A percentile compares a stretch with the other conserved stretches of the same genome.
phyloP scores from a whole-genome alignment of 2,113 vertebrate species.

The Pica pica region DNA sequence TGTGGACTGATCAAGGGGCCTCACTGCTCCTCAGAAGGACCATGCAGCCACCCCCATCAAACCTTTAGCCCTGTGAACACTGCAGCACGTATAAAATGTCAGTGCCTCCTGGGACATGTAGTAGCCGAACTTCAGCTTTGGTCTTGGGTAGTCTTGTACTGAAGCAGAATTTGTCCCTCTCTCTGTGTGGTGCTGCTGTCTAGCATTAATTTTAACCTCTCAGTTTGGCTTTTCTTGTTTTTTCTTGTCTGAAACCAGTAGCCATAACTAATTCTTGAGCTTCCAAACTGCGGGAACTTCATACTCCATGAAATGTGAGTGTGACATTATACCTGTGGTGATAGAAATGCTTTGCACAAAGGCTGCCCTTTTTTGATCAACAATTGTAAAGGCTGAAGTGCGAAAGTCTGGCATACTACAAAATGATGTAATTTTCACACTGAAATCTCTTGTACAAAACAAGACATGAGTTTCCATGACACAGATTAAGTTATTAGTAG shows the following conservation, averaged over 20 bases:
- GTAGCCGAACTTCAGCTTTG: background rate
- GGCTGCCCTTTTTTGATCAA: background rate
- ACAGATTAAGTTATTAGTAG: background rate
- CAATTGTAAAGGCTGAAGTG: background rate
- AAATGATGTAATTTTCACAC: background rate
- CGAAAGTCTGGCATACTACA: background rate
- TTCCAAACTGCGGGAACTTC: background rate
- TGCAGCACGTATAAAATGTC: background rate
- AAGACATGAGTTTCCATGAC: background rate
- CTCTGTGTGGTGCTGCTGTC: background rate
- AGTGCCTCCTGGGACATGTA: background rate
- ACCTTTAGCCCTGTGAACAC: background rate
- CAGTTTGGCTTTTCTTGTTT: background rate
- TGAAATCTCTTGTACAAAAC: background rate
- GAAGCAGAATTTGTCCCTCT: background rate
- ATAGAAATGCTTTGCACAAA: background rate
- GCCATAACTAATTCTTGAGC: background rate
- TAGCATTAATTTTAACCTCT: background rate
- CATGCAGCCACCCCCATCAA: accelerated
- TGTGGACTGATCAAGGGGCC: background rate
- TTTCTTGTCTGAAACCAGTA: background rate
- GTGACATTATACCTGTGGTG: background rate
- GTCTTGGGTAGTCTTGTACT: background rate
- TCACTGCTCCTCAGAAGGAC: background rate
- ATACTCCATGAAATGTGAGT: background rate